Base-by-base conservation (phyloP, 2,888 invertebrate genomes). In the Mactromeris polynyma region DNA sequence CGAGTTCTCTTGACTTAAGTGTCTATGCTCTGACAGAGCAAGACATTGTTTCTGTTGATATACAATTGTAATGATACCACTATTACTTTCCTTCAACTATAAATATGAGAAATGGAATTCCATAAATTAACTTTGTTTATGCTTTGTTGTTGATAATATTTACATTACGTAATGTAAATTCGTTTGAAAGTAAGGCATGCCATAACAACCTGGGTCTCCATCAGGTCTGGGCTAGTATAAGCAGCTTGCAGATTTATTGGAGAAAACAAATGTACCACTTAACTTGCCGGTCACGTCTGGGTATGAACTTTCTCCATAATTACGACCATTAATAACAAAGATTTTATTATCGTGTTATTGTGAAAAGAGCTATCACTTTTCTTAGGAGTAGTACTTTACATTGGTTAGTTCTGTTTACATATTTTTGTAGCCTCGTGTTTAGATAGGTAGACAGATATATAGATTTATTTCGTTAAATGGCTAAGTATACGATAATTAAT, bases 131-230 rank as follows among this genome's bases (percentile, higher is more conserved):
- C 79, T n/a, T 46, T 42, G 42, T 40, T 79, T 42, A 46, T 79
- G 79, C 36, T 42, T 38, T 19, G 40, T 26, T 21, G 42, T 79
- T 40, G 36, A 14, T 36, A 73, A 33, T 73, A 73, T 73, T 73
- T 73, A 73, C 73, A 33, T 73, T 73, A 73, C 36, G 19, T 73
- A 73, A 73, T 73, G 73, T 73, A 73, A 73, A 73, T 26, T 11
- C 26, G 73, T 73, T 73, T 73, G 73, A 73, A 73, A 73, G 2
- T 33, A 6, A 6, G 36, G 14, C 19, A 19, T 73, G 17, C 36
- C 14, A 73, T 14, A 11, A 11, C 36, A 73, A 17, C 3, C 36
- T 14, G n/a, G 1, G 73, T 73, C 73, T 73, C 73, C 73, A 6
- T 3, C 6, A 33, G 17, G 73, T 73, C 73, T 73, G 14, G 73